Conservation (phyloP, 2,797 vertebrate species). For the Syngnathus acus region DNA sequence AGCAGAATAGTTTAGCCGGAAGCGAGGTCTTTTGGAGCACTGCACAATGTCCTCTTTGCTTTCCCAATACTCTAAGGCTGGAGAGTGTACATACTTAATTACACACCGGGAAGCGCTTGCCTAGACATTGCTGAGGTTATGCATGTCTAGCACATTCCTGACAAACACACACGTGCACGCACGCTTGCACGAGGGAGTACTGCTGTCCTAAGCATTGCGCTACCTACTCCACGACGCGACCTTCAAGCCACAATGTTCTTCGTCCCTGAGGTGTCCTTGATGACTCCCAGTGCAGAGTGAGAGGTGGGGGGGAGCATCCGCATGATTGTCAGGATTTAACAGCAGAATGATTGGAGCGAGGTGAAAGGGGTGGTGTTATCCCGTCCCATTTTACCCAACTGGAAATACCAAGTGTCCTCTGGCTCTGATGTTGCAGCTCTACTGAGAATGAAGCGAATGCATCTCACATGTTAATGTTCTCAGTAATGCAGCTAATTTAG, state of each 20-base stretch:
- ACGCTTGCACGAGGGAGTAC: constrained; percentile 34
- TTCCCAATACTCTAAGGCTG: constrained; percentile 21
- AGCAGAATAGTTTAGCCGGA: constrained; percentile 42
- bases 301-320: constrained; percentile 44
- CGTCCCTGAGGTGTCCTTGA: constrained; percentile 49
- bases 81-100: constrained; percentile 36
- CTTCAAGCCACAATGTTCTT: constrained; percentile 56
- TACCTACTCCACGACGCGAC: constrained; percentile 41
- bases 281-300: constrained; percentile 35
- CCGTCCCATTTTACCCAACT: constrained; percentile 13
- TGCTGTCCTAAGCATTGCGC: constrained; percentile 58
- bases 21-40: constrained; percentile 43
- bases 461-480: constrained; percentile 37
- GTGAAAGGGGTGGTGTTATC: constrained; percentile 11
- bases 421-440: not conserved
- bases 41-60: constrained; percentile 17
- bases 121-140: constrained; percentile 27
- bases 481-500: constrained; percentile 28
- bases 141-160: constrained; percentile 38
- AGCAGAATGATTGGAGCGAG: constrained; percentile 13
- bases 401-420: constrained; percentile 31
- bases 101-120: constrained; percentile 12
- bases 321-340: constrained; percentile 20
- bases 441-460: constrained; percentile 12
- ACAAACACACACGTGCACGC: constrained; percentile 19